phyloP scores from a whole-genome alignment of 30 jellyfish, hydroid and myxozoan genomes.

The Hydra vulgaris region DNA sequence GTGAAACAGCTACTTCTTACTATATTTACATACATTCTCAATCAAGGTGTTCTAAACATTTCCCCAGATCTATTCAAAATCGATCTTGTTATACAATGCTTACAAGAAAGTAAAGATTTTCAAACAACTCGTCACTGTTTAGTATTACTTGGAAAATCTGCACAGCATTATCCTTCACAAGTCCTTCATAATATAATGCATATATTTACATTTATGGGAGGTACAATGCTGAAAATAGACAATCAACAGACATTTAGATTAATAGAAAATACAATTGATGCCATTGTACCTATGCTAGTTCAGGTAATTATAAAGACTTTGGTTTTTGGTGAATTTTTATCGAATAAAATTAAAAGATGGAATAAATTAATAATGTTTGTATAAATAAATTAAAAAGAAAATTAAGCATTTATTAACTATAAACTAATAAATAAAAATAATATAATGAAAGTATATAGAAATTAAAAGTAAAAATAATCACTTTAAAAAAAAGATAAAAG shows the following conservation, averaged over 20 bases:
- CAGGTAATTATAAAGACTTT: conserved; percentile 40
- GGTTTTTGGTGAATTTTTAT: too few species aligned
- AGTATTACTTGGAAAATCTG: conserved; percentile 60
- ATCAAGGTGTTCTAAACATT: background rate
- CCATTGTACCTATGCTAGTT: conserved; percentile 68
- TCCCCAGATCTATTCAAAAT: conserved; percentile 52
- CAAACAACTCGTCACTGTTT: conserved; percentile 83
- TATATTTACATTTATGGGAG: conserved; percentile 89
- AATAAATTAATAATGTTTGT: too few species aligned
- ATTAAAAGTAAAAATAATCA: too few species aligned
- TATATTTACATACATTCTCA: background rate
- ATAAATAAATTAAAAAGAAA: too few species aligned
- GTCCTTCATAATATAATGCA: conserved; percentile 79
- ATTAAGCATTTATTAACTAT: too few species aligned
- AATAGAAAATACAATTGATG: conserved; percentile 65
- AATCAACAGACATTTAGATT: conserved; percentile 66
- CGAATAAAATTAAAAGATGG: too few species aligned
- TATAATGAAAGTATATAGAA: too few species aligned
- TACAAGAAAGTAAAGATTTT: conserved; percentile 51
- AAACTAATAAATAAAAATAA: too few species aligned
- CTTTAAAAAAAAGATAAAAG: too few species aligned
- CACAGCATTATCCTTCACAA: conserved; percentile 69
- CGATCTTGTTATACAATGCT: conserved; percentile 51
- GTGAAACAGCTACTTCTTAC: conserved; percentile 56
- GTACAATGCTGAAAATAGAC: conserved; percentile 60